A percentile compares a stretch with the other conserved stretches of the same genome.
Conservation (phyloP, 2,113 vertebrate species). For the Chrysochloris asiatica region DNA sequence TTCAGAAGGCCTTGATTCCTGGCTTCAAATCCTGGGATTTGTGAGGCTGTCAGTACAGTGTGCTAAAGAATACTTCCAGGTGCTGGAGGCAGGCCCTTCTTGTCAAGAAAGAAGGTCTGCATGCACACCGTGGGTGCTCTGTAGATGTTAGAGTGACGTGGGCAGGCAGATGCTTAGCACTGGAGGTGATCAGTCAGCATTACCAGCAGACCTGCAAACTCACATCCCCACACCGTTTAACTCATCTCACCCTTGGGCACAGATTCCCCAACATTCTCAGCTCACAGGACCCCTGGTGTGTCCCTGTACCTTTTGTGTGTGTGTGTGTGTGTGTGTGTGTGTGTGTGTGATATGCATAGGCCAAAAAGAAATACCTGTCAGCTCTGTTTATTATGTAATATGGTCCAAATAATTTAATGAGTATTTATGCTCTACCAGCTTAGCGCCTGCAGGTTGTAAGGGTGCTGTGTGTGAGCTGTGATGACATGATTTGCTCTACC, state of each 20-base stretch:
- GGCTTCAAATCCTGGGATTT: not conserved
- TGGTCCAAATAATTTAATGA: not conserved
- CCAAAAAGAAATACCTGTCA: not conserved
- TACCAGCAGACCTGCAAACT: not conserved
- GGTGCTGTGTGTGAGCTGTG: rapidly evolving
- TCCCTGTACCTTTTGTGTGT: too few species aligned
- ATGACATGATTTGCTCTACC: not conserved
- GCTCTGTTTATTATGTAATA: constrained; percentile 8
- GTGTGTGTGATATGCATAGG: too few species aligned
- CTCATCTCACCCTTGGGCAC: not conserved
- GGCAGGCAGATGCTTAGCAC: not conserved
- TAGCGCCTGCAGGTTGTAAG: not conserved
- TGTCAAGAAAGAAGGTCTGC: rapidly evolving
- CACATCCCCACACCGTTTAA: not conserved
- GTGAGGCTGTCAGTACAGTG: not conserved
- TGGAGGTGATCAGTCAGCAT: not conserved
- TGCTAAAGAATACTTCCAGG: not conserved
- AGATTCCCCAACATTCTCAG: not conserved
- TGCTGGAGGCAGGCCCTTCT: not conserved
- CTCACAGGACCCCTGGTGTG: not conserved
- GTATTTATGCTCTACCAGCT: not conserved
- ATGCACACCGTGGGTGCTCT: not conserved
- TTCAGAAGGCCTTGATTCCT: not conserved
- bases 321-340: too few species aligned
- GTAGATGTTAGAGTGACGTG: not conserved